Base-by-base conservation (phyloP, 2,113 vertebrate genomes). In the Centrocercus urophasianus region DNA sequence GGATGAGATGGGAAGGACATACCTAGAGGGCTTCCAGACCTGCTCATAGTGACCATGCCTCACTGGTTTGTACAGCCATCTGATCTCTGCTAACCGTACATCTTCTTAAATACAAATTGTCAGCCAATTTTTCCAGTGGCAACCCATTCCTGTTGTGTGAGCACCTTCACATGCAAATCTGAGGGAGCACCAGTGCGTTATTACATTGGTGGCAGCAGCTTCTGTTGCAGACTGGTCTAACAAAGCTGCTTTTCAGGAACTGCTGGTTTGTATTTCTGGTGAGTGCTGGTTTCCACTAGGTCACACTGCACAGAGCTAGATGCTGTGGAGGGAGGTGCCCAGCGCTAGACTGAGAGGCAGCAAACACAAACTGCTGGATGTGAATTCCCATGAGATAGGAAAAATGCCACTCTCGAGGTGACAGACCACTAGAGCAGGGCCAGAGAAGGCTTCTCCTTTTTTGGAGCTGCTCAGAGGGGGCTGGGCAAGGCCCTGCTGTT, bases 301-400 rank as follows among this genome's bases (percentile, higher is more conserved):
- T 60, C 22, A n/a, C 11, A 1, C 38, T 28, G 32, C 32, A 40
- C 0, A 5, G 22, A 32, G 56, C 11, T 40, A 36, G 45, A 25
- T 54, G 52, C 48, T 54, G 52, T 54, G 28, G 3, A 57, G 28
- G 38, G 61, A 25, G 54, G 16, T 27, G 8, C 19, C 0, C 18
- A 3, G 10, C 6, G 63, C 8, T 25, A 3, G 47, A 1, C 47
- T n/a, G 67, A 28, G 30, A 32, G 57, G 56, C 21, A 4, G 4
- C 0, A 8, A 64, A 7, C 0, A 0, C 13, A 40, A 4, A 2
- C 5, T 17, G 19, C 36, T 38, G n/a, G 64, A 3, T 21, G 30
- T 42, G 42, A 86, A 13, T n/a, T 36, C 25, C n/a, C 4, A 4
- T 25, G 8, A 48, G 76, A 3, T 30, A 22, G 3, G 9, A 67